Evolutionary conservation across 1,140 invertebrate genomes (phyloP), one percentile per base, ranked within the genome.

Genomic region (Aphidius ervi): DNA sequence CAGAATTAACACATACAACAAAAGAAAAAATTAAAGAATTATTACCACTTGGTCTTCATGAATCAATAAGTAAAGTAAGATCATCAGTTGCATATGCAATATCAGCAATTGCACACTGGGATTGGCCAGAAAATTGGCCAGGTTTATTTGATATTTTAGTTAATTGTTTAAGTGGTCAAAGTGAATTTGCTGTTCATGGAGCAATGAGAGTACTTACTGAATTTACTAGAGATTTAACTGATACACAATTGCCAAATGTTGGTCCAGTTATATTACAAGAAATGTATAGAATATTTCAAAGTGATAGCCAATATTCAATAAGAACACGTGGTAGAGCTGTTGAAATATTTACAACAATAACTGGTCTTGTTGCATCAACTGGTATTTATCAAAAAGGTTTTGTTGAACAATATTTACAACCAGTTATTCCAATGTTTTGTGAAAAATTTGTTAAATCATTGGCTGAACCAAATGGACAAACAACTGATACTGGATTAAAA

Each of bases 121-220:
- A 92, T 75, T 92, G 90, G 87, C 90, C 90, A 0, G 87, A 90
- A 64, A 78, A 85, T 58, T 92, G 90, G 90, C 84, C 88, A 6
- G 83, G 87, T 45, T 73, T 92, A 5, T 91, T 91, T 67, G 83
- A 88, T 61, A 84, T 90, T 53, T 81, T 92, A 42, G 85, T 91
- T 56, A 82, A 81, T 56, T 88, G 83, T 68, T 73, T 86, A 41
- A 82, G 81, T 6, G 80, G 81, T 4, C 74, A 78, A 58, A 83
- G 81, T 62, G 80, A 84, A 62, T 76, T 79, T 74, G 83, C 87
- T 4, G 87, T 91, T 37, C 87, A 91, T 76, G 89, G 89, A 47
- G 86, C 89, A 7, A 91, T 92, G 88, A 80, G 89, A 71, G 89
- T 91, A 31, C 74, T 92, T 31, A 85, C 85, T 63, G 89, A 92